Evolutionary conservation across 2,888 invertebrate genomes (phyloP), one percentile per base, ranked within the genome.

Genomic region (Chelonus formosanus): DNA sequence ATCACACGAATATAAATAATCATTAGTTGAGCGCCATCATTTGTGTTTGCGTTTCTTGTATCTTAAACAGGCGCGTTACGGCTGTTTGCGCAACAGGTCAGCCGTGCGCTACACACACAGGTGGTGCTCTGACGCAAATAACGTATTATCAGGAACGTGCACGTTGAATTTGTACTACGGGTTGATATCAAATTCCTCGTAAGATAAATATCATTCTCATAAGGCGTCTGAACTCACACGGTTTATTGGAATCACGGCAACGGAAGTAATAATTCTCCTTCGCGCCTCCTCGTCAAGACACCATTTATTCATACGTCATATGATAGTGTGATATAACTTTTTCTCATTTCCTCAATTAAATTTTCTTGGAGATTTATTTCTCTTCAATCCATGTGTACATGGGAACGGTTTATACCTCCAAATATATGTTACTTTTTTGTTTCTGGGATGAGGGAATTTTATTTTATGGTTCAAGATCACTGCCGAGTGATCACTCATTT

Each of bases 61-160:
- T 32, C 35, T 32, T 61, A 54, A 34, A 48, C 54, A 50, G 53
- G 55, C 54, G 55, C 54, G 69, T 59, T 59, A 65, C 57, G 57
- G 54, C 53, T 69, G 71, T 74, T 76, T 77, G 72, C 76, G 77
- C 74, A 74, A 77, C 73, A 70, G 67, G 70, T 66, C 63, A 61
- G 50, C 65, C 63, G 70, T 58, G 69, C 60, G 63, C 53, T 65
- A 57, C 45, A 45, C 62, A 45, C 73, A 70, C 77, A 78, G 77
- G 78, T 77, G 78, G 75, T 73, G 75, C 72, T 72, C 75, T 75
- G 76, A 78, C 76, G 75, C 69, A 74, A 76, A 68, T 56, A 40
- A 35, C 47, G 47, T 44, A 59, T 60, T 60, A 65, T 65, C 65
- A 54, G 34, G 57, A 20, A 43, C 20, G 43, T 31, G 57, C 44